Percentiles rank a stretch among this genome's conserved stretches.
Conservation (phyloP, 2,113 vertebrate genomes). For the Brachyhypopomus occidentalis region DNA sequence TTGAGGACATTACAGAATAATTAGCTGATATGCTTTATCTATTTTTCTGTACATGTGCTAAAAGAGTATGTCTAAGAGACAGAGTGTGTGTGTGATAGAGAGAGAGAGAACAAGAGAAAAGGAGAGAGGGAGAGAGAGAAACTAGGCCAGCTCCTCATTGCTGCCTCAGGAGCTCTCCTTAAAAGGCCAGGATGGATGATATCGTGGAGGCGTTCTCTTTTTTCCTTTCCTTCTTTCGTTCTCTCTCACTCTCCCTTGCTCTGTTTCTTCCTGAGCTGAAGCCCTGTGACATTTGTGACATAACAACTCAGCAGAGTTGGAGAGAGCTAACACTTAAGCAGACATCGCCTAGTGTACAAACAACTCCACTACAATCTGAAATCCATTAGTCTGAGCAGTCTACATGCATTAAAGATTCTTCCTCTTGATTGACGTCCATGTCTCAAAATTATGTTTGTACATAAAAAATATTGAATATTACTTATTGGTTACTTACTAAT, state of each 20-base stretch:
- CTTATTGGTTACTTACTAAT: no score
- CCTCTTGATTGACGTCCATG: no score
- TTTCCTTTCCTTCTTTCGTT: constrained; percentile 26
- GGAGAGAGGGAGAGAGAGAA: constrained; percentile 56
- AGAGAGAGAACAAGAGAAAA: not conserved
- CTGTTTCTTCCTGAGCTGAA: constrained; percentile 48
- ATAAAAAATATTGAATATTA: no score
- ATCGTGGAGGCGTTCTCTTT: constrained; percentile 66
- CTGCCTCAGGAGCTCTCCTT: constrained; percentile 76
- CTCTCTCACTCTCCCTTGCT: constrained; percentile 4
- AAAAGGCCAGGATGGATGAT: constrained; percentile 76
- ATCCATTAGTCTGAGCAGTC: no score
- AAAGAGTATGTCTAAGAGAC: constrained; percentile 40
- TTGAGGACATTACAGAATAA: no score
- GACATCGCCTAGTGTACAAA: no score
- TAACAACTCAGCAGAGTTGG: constrained; percentile 64
- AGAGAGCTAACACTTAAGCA: constrained; percentile 1
- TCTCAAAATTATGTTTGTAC: no score
- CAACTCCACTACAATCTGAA: not conserved
- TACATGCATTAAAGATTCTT: not conserved
- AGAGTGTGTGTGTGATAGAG: constrained; percentile 33
- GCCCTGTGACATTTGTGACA: constrained; percentile 62
- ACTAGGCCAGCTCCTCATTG: constrained; percentile 70
- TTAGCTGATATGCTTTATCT: no score
- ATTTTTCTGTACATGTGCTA: no score